These are phyloP conservation scores for Benitochromis conjunctus DNA, from an alignment of 2,113 vertebrate species.

Conservation along the genomic window DNA sequence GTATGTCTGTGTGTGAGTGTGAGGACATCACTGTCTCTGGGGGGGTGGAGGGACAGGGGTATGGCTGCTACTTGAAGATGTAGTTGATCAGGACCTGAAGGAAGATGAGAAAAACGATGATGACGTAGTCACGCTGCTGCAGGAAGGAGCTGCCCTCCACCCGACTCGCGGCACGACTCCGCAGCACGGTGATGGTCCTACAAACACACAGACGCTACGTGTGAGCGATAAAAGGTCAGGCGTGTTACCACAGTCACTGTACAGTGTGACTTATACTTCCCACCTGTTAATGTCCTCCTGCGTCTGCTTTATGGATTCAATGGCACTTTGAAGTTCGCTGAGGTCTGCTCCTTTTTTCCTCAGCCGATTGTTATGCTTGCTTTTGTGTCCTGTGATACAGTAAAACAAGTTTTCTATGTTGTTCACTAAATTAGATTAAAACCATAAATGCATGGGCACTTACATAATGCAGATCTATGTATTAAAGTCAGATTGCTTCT, in stretches of 20 bases:
- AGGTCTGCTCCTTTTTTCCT: conserved; percentile 91
- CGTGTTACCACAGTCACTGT: fast-evolving
- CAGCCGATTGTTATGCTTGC: conserved; percentile 82
- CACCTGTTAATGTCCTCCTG: conserved; percentile 98
- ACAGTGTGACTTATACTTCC: background rate
- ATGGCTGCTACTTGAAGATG: conserved; percentile 85
- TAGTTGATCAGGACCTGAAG: conserved; percentile 92
- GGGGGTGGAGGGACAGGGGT: background rate
- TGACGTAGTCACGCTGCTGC: conserved; percentile 88
- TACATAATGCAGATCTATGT: background rate
- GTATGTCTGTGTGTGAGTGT: background rate
- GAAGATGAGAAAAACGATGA: conserved; percentile 87
- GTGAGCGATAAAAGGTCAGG: fast-evolving
- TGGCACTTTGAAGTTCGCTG: conserved; percentile 92
- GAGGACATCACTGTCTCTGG: background rate
- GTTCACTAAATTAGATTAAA: background rate
- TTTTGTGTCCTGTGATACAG: conserved; percentile 80
- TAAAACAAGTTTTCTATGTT: background rate
- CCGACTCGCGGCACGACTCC: conserved; percentile 77
- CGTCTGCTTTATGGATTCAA: conserved; percentile 91
- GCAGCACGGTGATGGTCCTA: conserved; percentile 86
- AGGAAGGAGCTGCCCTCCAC: conserved; percentile 84
- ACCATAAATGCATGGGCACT: fast-evolving
- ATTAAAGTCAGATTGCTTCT: background rate
- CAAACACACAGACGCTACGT: conserved; percentile 32